A percentile compares a stretch with the other conserved stretches of the same genome.
Evolutionary conservation across 1,140 invertebrate species (phyloP).

Genomic region (Lepidotrigona ventralis): DNA sequence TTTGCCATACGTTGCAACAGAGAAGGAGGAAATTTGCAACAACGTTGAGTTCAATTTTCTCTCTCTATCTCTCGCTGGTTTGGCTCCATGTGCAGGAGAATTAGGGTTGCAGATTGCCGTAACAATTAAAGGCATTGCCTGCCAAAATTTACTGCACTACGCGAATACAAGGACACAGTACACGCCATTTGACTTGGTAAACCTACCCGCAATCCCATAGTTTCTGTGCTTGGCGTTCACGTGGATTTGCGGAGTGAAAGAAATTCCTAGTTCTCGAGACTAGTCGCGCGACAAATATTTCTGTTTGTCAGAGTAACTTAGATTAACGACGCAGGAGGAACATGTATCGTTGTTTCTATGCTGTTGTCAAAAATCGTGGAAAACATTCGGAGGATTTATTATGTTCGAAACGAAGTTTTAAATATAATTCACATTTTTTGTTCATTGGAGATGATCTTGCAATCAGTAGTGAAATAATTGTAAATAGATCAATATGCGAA

Average conservation of each 20-base stretch:
- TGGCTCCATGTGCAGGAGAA: not conserved
- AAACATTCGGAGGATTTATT: too few species aligned
- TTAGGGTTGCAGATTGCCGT: not conserved
- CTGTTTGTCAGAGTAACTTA: not conserved
- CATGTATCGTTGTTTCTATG: too few species aligned
- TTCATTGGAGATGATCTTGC: too few species aligned
- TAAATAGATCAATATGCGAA: too few species aligned
- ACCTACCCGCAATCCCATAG: not conserved
- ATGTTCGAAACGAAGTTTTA: too few species aligned
- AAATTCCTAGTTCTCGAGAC: not conserved
- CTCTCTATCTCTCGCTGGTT: too few species aligned
- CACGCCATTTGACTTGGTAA: not conserved
- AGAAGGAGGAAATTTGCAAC: not conserved
- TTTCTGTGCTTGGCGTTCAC: not conserved
- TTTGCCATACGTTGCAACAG: not conserved
- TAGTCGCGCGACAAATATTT: not conserved
- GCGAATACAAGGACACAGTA: not conserved
- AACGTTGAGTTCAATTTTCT: not conserved
- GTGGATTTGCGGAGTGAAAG: not conserved
- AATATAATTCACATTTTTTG: too few species aligned
- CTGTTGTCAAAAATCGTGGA: too few species aligned
- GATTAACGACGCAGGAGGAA: not conserved
- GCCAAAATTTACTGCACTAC: not conserved
- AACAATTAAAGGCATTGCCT: slow-evolving; percentile 15
- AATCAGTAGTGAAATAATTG: too few species aligned